Base-by-base conservation (phyloP, 2,113 vertebrate genomes). In the Hyaena hyaena region DNA sequence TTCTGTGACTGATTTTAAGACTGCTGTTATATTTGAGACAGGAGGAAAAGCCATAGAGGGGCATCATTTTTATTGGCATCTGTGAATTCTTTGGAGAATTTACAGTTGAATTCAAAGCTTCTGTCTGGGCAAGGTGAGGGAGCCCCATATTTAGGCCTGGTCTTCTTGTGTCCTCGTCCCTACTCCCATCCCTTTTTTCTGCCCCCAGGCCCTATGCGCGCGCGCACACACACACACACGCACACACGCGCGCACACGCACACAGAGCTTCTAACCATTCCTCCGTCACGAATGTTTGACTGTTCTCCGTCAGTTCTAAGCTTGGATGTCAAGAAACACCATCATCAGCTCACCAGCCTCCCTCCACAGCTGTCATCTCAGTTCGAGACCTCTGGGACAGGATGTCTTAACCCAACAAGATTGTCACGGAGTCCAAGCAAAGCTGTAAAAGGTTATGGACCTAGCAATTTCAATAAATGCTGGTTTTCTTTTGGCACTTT, bases 61-160 rank as follows among this genome's bases (percentile, higher is more conserved):
- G 0, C 5, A 53, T 77, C 2, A 2, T 94, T 71, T 93, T 11
- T 58, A 28, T 11, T 43, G 17, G 12, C 4, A 26, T 81, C 76
- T 85, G 35, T 73, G 35, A 92, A 69, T 86, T 79, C 33, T 65
- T 80, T 35, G n/a, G 86, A 83, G 28, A 86, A 1, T 95, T 96
- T 48, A 10, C 55, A 43, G 31, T 85, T 91, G 12, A 93, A 66
- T 80, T 88, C 28, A 24, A 68, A 71, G 12, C 61, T 77, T 79
- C 50, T 86, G 92, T 50, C 26, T 82, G 43, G 80, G 5, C 11
- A 80, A 53, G 39, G 7, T 77, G 17, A 93, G 12, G 1, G 2
- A 86, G 33, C 1, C 45, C 73, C 23, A 26, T 48, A 4, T 7
- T 31, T 55, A 92, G 4, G 2, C 24, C 61, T 55, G 43, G 7